Percentiles rank a stretch among this genome's conserved stretches.
phyloP scores from a whole-genome alignment of 2,113 vertebrate species.

The Zapus hudsonius region DNA sequence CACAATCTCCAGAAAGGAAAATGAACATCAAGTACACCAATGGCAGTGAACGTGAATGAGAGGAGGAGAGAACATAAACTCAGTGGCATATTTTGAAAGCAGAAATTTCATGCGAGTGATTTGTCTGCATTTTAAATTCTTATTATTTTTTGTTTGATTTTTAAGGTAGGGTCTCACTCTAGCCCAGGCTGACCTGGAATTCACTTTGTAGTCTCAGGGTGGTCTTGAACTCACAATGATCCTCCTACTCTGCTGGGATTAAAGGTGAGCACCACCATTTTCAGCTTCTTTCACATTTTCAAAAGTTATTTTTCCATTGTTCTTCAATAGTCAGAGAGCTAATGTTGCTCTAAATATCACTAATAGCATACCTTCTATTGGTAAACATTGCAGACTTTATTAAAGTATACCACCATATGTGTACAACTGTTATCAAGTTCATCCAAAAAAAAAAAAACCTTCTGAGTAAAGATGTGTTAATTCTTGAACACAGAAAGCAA shows the following conservation, averaged over 20 bases:
- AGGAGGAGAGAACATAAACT: background rate
- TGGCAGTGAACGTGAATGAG: background rate
- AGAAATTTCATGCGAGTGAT: background rate
- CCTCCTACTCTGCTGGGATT: no score
- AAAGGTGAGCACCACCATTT: no score
- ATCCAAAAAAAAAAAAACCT: constrained; percentile 41
- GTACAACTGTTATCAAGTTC: constrained; percentile 53
- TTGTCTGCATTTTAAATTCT: no score
- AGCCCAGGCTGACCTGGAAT: no score
- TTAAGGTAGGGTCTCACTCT: no score
- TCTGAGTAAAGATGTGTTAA: constrained; percentile 56
- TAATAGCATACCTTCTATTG: background rate
- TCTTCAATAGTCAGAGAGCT: constrained; percentile 23
- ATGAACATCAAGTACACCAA: background rate
- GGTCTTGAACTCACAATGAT: no score
- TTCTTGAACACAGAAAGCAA: constrained; percentile 61
- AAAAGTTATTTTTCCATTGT: constrained; percentile 13
- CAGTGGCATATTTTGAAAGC: background rate
- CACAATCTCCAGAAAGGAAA: constrained; percentile 9
- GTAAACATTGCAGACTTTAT: constrained; percentile 49
- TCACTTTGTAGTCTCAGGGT: no score
- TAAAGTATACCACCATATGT: constrained; percentile 41
- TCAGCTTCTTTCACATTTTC: constrained; percentile 35
- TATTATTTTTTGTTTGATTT: no score
- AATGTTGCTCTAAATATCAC: background rate